phyloP scores from a whole-genome alignment of 1,140 invertebrate species.

The Pseudoatta argentina region DNA sequence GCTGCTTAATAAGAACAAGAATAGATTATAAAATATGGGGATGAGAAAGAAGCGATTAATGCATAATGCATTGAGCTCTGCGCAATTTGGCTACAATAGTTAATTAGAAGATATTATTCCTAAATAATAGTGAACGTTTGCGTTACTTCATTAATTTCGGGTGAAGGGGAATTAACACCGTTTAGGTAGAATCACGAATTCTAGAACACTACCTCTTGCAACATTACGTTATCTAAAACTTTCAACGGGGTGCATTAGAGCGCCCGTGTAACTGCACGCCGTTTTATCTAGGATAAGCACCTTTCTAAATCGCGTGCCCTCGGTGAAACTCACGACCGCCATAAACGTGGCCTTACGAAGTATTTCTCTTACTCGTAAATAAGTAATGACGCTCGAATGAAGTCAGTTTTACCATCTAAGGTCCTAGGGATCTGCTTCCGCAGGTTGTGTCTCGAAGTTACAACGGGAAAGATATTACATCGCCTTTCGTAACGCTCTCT shows the following conservation, averaged over 20 bases:
- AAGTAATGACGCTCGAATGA: slow-evolving; percentile 21
- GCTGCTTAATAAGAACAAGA: slow-evolving; percentile 15
- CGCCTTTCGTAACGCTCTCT: not conserved
- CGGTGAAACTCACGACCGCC: slow-evolving; percentile 6
- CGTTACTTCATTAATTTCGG: slow-evolving; percentile 37
- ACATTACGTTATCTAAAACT: slow-evolving; percentile 29
- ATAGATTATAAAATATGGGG: not conserved
- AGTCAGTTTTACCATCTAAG: slow-evolving; percentile 22
- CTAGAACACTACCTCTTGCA: not conserved
- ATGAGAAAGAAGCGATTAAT: slow-evolving; percentile 17
- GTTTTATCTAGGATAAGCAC: slow-evolving; percentile 28
- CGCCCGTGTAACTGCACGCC: not conserved
- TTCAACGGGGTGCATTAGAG: slow-evolving; percentile 42
- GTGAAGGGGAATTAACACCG: slow-evolving; percentile 1
- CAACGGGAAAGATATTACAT: slow-evolving; percentile 3
- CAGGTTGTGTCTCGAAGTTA: not conserved
- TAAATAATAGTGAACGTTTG: slow-evolving; percentile 9
- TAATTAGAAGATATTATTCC: slow-evolving; percentile 37
- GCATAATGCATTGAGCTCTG: slow-evolving; percentile 2
- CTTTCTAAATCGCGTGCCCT: slow-evolving; percentile 31
- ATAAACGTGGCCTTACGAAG: slow-evolving; percentile 19
- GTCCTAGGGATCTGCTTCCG: not conserved
- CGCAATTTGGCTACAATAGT: slow-evolving; percentile 23
- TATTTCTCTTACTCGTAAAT: slow-evolving; percentile 28
- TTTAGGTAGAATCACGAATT: not conserved